Evolutionary conservation across 2,113 vertebrate species (phyloP).

Genomic region (Indicator indicator): DNA sequence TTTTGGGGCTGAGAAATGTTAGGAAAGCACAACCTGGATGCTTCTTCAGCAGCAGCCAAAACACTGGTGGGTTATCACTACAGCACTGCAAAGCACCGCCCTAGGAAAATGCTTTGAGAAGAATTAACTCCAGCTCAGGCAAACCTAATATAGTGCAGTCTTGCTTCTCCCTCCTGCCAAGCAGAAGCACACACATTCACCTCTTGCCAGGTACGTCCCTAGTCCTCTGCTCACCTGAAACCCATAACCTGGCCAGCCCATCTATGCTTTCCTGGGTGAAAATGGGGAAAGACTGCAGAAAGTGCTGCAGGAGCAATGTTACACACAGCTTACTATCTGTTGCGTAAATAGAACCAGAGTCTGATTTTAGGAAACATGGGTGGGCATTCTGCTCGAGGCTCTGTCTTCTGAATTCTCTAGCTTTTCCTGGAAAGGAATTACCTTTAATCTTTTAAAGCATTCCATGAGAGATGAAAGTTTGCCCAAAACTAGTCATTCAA

Average conservation of each 20-base stretch:
- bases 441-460: not conserved
- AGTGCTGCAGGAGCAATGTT: not conserved
- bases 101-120: too few relatives aligned
- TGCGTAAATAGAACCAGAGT: not conserved
- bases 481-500: not conserved
- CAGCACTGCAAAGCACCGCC: too few relatives aligned
- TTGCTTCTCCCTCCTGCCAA: not conserved
- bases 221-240: not conserved
- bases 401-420: not conserved
- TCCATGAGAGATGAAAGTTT: not conserved
- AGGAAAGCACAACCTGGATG: too few relatives aligned
- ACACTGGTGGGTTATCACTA: too few relatives aligned
- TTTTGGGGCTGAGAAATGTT: too few relatives aligned
- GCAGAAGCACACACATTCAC: not conserved
- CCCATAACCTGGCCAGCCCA: fast-evolving
- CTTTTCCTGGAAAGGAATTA: not conserved
- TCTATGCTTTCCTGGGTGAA: not conserved
- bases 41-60: too few relatives aligned
- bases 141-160: not conserved
- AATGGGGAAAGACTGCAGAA: not conserved
- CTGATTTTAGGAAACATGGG: not conserved
- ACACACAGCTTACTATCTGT: not conserved
- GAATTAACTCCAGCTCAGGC: too few relatives aligned
- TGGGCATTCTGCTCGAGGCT: not conserved
- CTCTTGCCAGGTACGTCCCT: not conserved